Conservation (phyloP, 1,140 invertebrate species). For the Triops cancriformis region DNA sequence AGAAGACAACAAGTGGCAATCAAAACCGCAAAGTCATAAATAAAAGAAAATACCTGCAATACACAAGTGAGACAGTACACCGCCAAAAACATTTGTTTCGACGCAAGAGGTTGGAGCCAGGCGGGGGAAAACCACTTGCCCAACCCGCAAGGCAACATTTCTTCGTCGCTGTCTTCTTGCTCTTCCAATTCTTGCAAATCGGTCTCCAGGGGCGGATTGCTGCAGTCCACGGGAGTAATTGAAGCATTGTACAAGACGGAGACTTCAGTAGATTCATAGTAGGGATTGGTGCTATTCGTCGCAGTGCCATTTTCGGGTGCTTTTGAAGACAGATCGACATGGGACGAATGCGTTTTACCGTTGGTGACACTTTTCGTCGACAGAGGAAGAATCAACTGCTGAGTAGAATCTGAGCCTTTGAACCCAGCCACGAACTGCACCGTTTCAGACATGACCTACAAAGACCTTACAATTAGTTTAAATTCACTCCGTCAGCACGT, state of each 20-base stretch:
- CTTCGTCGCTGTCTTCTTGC: constrained; percentile 40
- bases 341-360: neutral
- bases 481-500: no score
- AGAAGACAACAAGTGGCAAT: neutral
- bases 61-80: constrained; percentile 57
- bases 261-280: neutral
- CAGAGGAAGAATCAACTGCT: neutral
- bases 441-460: constrained; percentile 3
- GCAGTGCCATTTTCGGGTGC: neutral
- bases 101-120: constrained; percentile 68
- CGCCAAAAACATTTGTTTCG: constrained; percentile 78
- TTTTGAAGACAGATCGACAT: neutral
- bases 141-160: constrained; percentile 52
- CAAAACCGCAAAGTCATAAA: neutral
- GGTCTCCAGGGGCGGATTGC: neutral
- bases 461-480: neutral
- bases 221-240: neutral
- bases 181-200: constrained; percentile 15
- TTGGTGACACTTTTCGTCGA: neutral
- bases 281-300: neutral
- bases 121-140: constrained; percentile 53
- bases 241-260: neutral
- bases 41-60: constrained; percentile 10
- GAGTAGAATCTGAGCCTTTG: neutral
- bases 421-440: neutral